These are phyloP conservation scores for Heliconius hortense DNA, from an alignment of 2,888 invertebrate species.

Conservation along the genomic window DNA sequence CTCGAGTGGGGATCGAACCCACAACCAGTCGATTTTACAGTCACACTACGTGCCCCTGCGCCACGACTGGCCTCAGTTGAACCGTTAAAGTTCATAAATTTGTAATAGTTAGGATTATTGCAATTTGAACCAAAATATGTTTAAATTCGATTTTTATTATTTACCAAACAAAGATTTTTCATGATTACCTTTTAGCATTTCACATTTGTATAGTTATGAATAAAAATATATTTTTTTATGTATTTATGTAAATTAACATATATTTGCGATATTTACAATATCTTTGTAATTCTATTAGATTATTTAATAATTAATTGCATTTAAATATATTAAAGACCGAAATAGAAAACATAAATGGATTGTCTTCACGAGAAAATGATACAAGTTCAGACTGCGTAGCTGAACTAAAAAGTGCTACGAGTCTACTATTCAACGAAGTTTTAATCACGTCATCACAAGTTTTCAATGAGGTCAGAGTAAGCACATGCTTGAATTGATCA, in stretches of 20 bases:
- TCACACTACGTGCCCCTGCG: too few species aligned
- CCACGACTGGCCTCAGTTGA: too few species aligned
- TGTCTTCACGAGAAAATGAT: constrained; percentile 34
- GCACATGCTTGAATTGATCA: constrained; percentile 32
- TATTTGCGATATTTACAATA: background rate
- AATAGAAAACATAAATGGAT: background rate
- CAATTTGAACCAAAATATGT: background rate
- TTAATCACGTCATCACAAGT: constrained; percentile 64
- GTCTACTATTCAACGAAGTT: constrained; percentile 64
- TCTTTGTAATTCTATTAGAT: background rate
- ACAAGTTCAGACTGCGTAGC: constrained; percentile 51
- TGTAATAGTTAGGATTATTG: background rate
- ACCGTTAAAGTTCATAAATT: background rate
- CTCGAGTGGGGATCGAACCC: too few species aligned
- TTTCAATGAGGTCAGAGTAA: constrained; percentile 53
- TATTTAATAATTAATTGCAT: background rate
- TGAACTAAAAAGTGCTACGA: constrained; percentile 47
- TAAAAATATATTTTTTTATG: background rate
- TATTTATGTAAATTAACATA: background rate
- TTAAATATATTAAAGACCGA: background rate
- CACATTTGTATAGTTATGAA: background rate
- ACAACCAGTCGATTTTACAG: too few species aligned
- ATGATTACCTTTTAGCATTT: background rate
- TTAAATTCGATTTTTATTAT: too few species aligned
- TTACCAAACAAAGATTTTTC: background rate